A percentile compares a stretch with the other conserved stretches of the same genome.
Evolutionary conservation across 1,140 invertebrate genomes (phyloP).

Genomic region (Hypothenemus hampei): DNA sequence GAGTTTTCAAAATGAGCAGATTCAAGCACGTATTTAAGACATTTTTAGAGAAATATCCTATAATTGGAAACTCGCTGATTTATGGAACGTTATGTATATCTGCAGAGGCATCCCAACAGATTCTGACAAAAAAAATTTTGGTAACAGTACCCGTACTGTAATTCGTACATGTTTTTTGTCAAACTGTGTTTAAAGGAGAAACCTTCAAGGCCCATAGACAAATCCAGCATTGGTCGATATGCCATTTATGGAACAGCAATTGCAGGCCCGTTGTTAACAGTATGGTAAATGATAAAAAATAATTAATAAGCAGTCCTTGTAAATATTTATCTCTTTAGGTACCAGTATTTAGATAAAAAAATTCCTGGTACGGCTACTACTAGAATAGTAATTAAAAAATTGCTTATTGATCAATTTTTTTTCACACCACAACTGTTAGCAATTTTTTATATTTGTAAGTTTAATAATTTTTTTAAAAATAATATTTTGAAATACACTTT

Average conservation of each 20-base stretch:
- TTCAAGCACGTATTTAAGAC: conserved; percentile 7
- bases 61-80: conserved; percentile 66
- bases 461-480: conserved; percentile 5
- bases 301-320: background rate
- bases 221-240: conserved; percentile 51
- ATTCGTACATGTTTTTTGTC: background rate
- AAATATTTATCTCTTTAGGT: conserved; percentile 52
- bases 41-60: conserved; percentile 51
- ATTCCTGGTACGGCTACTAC: conserved; percentile 61
- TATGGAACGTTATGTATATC: conserved; percentile 73
- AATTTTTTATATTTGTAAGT: conserved; percentile 66
- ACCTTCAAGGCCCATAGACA: conserved; percentile 49
- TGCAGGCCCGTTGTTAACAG: conserved; percentile 57
- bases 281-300: conserved; percentile 48
- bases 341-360: conserved; percentile 67
- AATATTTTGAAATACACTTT: conserved; percentile 21
- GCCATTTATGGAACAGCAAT: conserved; percentile 55
- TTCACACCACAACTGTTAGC: conserved; percentile 66
- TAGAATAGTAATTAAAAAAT: conserved; percentile 62
- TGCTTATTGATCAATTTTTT: conserved; percentile 71
- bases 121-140: conserved; percentile 58
- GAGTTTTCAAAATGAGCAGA: conserved; percentile 13
- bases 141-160: conserved; percentile 42
- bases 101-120: conserved; percentile 74
- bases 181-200: conserved; percentile 7